Conservation (phyloP, 2,888 invertebrate species). For the Drosophila stalkeri region DNA sequence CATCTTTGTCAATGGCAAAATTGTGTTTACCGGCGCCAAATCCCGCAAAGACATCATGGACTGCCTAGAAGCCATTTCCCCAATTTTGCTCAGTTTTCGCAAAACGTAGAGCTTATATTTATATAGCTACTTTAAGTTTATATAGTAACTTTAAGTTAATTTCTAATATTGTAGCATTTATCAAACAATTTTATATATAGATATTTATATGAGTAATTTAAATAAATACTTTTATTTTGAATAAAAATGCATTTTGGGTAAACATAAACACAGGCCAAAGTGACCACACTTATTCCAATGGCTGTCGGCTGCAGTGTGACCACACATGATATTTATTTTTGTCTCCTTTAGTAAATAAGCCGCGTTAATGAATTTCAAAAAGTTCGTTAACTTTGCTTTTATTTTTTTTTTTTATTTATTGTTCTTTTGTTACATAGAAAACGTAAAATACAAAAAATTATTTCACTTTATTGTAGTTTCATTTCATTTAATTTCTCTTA, state of each 20-base stretch:
- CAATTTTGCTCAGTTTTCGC: constrained; percentile 96
- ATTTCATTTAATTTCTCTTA: constrained; percentile 43
- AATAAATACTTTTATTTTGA: not conserved
- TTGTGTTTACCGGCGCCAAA: constrained; percentile 98
- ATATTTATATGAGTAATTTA: constrained; percentile 2
- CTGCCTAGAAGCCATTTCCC: constrained; percentile 97
- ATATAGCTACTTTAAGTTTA: constrained; percentile 2
- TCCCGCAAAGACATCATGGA: constrained; percentile 95
- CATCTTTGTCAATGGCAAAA: constrained; percentile 99
- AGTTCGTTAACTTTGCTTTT: not conserved
- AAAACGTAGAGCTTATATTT: constrained; percentile 87
- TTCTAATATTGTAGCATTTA: constrained; percentile 41
- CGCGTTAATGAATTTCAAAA: not conserved
- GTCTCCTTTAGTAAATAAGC: not conserved
- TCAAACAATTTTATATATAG: constrained; percentile 21
- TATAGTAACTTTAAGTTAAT: constrained; percentile 1
- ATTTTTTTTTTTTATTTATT: constrained; percentile 31
- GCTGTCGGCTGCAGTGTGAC: constrained; percentile 5
- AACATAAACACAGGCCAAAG: not conserved
- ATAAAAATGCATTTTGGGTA: not conserved
- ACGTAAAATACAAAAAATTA: constrained; percentile 36
- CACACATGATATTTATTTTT: not conserved
- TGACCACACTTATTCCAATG: not conserved
- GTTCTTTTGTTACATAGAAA: constrained; percentile 59
- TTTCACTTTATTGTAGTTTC: constrained; percentile 43